Conservation (phyloP, 2,888 invertebrate genomes). For the Sinhomidia bicolor region DNA sequence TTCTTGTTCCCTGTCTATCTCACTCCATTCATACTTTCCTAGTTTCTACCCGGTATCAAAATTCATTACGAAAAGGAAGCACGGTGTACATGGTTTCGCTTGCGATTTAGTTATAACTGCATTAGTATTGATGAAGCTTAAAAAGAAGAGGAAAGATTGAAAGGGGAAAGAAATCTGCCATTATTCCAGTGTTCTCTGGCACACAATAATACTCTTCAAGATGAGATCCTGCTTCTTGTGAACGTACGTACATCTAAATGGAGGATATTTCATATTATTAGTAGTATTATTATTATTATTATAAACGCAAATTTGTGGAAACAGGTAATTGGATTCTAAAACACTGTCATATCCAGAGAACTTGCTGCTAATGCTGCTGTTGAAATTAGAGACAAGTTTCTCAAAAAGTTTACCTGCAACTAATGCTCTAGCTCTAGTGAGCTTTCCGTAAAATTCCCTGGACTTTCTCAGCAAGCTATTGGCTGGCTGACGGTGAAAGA, state of each 20-base stretch:
- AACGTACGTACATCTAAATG: no score
- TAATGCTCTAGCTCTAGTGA: background rate
- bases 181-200: no score
- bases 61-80: background rate
- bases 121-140: no score
- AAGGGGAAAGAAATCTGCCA: no score
- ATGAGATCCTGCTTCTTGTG: no score
- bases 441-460: background rate
- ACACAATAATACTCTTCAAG: no score
- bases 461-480: background rate
- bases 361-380: background rate
- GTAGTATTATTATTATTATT: slow-evolving; percentile 31
- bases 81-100: no score
- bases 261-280: slow-evolving; percentile 14
- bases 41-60: background rate
- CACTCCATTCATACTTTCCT: background rate
- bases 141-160: no score
- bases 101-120: no score
- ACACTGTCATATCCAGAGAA: slow-evolving; percentile 18
- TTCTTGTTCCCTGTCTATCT: background rate
- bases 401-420: slow-evolving; percentile 1
- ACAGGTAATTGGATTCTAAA: slow-evolving; percentile 40
- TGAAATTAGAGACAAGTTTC: slow-evolving; percentile 29
- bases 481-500: no score
- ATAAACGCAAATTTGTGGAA: slow-evolving; percentile 28